These are phyloP conservation scores for Drosophila tsacasi DNA, from an alignment of 1,140 invertebrate species.

Conservation along the genomic window DNA sequence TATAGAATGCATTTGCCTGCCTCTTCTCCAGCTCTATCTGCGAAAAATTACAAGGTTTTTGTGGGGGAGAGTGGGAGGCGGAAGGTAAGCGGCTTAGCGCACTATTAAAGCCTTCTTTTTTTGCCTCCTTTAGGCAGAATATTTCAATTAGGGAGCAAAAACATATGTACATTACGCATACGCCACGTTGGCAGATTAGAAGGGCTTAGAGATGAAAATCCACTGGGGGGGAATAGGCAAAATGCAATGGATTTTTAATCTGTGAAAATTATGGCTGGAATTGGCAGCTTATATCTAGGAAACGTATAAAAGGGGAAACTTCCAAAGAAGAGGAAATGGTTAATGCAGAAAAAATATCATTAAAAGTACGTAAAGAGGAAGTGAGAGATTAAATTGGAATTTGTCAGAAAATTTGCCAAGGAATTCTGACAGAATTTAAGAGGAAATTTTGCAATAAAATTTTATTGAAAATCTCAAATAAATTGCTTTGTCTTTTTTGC, in stretches of 20 bases:
- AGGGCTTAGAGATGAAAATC: conserved; percentile 9
- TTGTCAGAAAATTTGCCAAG: too few species aligned
- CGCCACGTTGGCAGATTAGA: conserved; percentile 33
- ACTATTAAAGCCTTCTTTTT: conserved; percentile 48
- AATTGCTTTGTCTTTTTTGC: too few species aligned
- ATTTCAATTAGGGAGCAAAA: conserved; percentile 55
- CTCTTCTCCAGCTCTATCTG: conserved; percentile 18
- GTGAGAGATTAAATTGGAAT: too few species aligned
- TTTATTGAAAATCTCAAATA: too few species aligned
- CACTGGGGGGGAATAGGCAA: not conserved
- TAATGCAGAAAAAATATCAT: not conserved
- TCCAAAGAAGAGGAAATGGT: not conserved
- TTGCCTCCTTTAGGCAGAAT: conserved; percentile 22
- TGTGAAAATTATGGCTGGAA: not conserved
- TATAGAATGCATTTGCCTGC: conserved; percentile 46
- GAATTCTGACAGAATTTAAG: too few species aligned
- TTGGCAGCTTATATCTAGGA: not conserved
- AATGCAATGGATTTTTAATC: conserved; percentile 3
- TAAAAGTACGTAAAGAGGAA: not conserved
- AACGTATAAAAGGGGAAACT: not conserved
- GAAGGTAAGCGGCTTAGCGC: conserved; percentile 51
- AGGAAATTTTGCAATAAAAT: too few species aligned
- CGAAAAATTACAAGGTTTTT: conserved; percentile 2
- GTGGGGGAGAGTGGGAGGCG: not conserved
- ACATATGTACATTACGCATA: conserved; percentile 44